Conservation (phyloP, 2,797 vertebrate genomes). For the Spea hammondii region DNA sequence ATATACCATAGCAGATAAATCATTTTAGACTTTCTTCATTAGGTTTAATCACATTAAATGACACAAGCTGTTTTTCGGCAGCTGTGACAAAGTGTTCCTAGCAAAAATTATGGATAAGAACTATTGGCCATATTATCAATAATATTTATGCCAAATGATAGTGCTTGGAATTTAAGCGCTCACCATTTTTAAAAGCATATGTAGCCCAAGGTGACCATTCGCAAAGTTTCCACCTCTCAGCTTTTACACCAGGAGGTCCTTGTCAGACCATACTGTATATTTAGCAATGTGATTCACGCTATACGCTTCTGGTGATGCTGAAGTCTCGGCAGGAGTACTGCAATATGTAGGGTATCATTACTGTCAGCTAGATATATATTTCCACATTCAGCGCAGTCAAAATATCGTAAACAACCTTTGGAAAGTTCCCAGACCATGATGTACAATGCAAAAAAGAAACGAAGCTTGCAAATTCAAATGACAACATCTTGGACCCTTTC, state of each 20-base stretch:
- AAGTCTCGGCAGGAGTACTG: slow-evolving; percentile 11
- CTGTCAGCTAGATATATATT: slow-evolving; percentile 32
- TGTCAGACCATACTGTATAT: background rate
- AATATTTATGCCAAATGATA: too few species aligned
- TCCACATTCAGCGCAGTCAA: slow-evolving; percentile 16
- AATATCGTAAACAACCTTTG: slow-evolving; percentile 12
- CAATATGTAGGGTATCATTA: slow-evolving; percentile 38
- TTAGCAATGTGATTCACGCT: slow-evolving; percentile 2
- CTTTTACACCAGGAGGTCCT: background rate
- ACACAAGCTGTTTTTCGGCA: too few species aligned
- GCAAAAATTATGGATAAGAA: too few species aligned
- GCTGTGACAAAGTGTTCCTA: too few species aligned
- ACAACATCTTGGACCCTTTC: background rate
- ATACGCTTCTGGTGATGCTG: background rate
- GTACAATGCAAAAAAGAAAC: slow-evolving; percentile 13
- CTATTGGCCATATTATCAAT: too few species aligned
- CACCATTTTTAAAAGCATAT: too few species aligned
- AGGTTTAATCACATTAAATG: too few species aligned
- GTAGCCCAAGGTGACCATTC: slow-evolving; percentile 16
- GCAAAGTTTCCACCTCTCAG: background rate
- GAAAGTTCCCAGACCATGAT: slow-evolving; percentile 7
- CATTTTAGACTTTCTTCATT: too few species aligned
- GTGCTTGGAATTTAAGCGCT: too few species aligned
- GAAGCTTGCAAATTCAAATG: slow-evolving; percentile 7
- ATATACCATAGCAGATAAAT: too few species aligned